Evolutionary conservation across 1,140 invertebrate species (phyloP), one percentile per base, ranked within the genome.

Genomic region (Hermetia illucens): DNA sequence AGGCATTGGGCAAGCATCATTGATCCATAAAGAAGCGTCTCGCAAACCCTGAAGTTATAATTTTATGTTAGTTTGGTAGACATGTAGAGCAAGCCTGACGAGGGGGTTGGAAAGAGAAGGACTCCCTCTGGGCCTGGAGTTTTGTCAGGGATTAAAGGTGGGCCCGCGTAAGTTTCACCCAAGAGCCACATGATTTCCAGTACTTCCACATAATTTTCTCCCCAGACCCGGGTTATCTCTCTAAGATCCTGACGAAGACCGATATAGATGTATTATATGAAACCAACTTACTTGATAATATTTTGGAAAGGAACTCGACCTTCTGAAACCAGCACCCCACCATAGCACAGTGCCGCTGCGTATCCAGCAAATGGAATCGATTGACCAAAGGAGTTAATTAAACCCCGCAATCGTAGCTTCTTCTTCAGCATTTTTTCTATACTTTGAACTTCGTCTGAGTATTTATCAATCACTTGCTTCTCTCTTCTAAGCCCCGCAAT

Each of bases 1-100:
- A 87, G 63, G 0, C 82, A 77, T 52, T 88, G 80, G 0, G 83
- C 86, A 45, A 91, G 62, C 65, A 86, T 82, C 69, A 83, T 84
- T 0, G 83, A 79, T 2, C 87, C 87, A 56, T 90, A 83, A 27
- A 91, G 77, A 31, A 92, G 63, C 0, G 82, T 74, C 51, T 87
- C 80, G 8, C 82, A 79, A 30, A 91, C 83, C 49, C 82, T 85
- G 47, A 25, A 49, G 51, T 33, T 31, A 38, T 22, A 19, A 45
- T 24, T n/a, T n/a, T n/a, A n/a, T n/a, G n/a, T n/a, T 15, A 33
- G 3, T 2, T 33, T 17, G 12, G 19, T 17, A 12, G 12, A 33
- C 16, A n/a, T 2, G 10, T 33, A 13, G 12, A 17, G 19, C 16
- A 33, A 12, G 16, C 6, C 31, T 33, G n/a, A 55, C 50, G 2